Evolutionary conservation across 2,797 vertebrate genomes (phyloP), one percentile per base, ranked within the genome.

Genomic region (Gymnodraco acuticeps): DNA sequence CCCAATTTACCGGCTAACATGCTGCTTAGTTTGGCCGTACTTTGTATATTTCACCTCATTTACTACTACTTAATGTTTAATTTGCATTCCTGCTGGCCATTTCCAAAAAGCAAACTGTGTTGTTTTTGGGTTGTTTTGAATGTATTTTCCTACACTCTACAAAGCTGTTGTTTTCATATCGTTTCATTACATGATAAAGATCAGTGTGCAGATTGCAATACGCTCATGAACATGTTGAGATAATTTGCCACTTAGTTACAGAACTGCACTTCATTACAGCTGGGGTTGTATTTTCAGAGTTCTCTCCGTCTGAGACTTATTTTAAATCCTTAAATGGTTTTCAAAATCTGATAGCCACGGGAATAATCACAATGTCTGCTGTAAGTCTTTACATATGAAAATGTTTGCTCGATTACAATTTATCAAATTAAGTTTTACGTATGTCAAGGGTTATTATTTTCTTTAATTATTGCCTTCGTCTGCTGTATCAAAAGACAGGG

Each of bases 21-120:
- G 69, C 33, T 78, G 82, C 77, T 80, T 43, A 41, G 48, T 77
- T 84, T 79, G 80, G 79, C 78, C 53, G 16, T 72, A 27, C 66
- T 33, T 62, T 62, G 62, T 59, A 43, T 43, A 63, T 56, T 80
- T 68, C 63, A 55, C 63, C 72, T 47, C 56, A 81, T 86, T 87
- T 81, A 65, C 19, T 16, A 7, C 43, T 83, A 80, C 52, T 84
- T 81, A 47, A 66, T 64, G 55, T 75, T 79, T 71, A 11, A 83
- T 82, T 79, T 84, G 33, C 67, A 71, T 86, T 85, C 81, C 61
- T 68, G 66, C 46, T 72, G 51, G 52, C 17, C 15, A 9, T 70
- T 75, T 75, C 61, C 8, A 23, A 56, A 27, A 52, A 59, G 14
- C 45, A 64, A 15, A 50, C 17, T 56, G 55, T 56, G 55, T 33